A percentile compares a stretch with the other conserved stretches of the same genome.
Evolutionary conservation across 2,797 vertebrate species (phyloP).

Genomic region (Vipera ursinii): DNA sequence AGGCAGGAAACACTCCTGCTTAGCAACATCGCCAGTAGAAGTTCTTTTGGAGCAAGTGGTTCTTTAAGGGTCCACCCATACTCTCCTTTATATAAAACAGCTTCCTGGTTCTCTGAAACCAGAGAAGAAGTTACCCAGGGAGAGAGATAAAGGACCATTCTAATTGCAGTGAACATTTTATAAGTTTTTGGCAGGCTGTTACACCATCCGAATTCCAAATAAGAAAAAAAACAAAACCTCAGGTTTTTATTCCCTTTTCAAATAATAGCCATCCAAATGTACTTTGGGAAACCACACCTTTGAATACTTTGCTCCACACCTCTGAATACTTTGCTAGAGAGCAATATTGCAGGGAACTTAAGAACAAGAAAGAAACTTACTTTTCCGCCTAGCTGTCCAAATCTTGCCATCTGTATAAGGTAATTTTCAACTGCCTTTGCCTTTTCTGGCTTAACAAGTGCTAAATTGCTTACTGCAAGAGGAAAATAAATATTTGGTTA

Average conservation of each 20-base stretch:
- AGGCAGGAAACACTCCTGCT: neutral
- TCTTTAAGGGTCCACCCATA: neutral
- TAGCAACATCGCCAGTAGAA: neutral
- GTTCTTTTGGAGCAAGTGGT: neutral
- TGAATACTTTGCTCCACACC: neutral
- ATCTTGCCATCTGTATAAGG: slow-evolving; percentile 95
- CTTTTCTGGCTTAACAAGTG: slow-evolving; percentile 97
- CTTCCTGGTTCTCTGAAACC: neutral
- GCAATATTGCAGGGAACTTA: neutral
- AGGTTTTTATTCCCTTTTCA: neutral
- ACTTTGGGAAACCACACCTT: neutral
- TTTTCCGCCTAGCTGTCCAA: slow-evolving; percentile 90
- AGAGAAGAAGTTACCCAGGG: neutral
- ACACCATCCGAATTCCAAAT: neutral
- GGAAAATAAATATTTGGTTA: slow-evolving; percentile 42
- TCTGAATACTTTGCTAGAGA: neutral
- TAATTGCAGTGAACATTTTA: neutral
- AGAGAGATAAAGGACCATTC: neutral
- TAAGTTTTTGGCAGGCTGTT: neutral
- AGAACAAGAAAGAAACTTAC: slow-evolving; percentile 67
- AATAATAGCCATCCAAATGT: neutral
- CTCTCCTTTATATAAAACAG: neutral
- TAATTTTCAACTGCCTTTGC: slow-evolving; percentile 97
- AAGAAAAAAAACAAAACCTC: neutral
- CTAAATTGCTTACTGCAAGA: slow-evolving; percentile 91